Evolutionary conservation across 2,797 vertebrate species (phyloP).

Genomic region (Setipinna tenuifilis): DNA sequence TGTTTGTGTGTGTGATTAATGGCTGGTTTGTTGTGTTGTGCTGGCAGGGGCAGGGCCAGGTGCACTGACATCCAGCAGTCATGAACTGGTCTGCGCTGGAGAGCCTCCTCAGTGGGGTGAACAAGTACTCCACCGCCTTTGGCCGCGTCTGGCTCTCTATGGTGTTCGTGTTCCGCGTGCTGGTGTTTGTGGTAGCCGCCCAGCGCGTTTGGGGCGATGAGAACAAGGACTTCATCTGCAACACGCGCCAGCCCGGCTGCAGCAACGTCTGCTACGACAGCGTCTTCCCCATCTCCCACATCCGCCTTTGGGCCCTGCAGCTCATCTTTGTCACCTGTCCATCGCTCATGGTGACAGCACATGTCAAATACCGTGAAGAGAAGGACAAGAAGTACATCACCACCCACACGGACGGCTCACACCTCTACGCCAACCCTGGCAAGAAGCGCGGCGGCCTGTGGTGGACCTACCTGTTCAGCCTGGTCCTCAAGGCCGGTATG

Average conservation of each 20-base stretch:
- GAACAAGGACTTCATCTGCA: slow-evolving; percentile 89
- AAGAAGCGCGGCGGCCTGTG: slow-evolving; percentile 91
- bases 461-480: slow-evolving; percentile 92
- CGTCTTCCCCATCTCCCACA: slow-evolving; percentile 93
- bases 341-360: slow-evolving; percentile 90
- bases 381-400: slow-evolving; percentile 73
- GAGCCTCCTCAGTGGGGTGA: slow-evolving; percentile 84
- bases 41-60: slow-evolving; percentile 40
- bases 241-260: slow-evolving; percentile 86
- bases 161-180: slow-evolving; percentile 90
- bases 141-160: slow-evolving; percentile 94
- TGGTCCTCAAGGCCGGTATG: slow-evolving; percentile 83
- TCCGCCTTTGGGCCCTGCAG: slow-evolving; percentile 95
- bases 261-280: slow-evolving; percentile 87
- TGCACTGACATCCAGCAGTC: not conserved
- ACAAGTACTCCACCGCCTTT: slow-evolving; percentile 91
- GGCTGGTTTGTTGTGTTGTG: not conserved
- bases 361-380: slow-evolving; percentile 85
- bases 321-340: slow-evolving; percentile 95
- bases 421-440: slow-evolving; percentile 78
- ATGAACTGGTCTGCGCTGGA: slow-evolving; percentile 92
- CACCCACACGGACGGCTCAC: slow-evolving; percentile 54
- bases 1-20: not conserved
- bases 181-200: slow-evolving; percentile 90
- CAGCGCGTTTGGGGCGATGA: slow-evolving; percentile 91